Evolutionary conservation across 2,113 vertebrate genomes (phyloP), one percentile per base, ranked within the genome.

Genomic region (Lota lota): DNA sequence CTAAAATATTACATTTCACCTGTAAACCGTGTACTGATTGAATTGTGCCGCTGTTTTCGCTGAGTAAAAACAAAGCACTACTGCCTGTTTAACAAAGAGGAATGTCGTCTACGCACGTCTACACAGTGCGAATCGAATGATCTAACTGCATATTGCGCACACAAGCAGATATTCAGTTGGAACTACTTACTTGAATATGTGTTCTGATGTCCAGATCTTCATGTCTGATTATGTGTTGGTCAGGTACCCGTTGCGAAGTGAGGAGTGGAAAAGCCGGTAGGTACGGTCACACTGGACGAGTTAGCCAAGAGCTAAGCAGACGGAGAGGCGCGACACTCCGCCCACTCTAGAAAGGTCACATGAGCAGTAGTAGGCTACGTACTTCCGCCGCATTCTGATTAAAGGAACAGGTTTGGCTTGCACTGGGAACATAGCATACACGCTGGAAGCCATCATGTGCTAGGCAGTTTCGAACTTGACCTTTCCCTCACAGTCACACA

Each of bases 161-260:
- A 47, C 40, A 47, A 47, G 40, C 40, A 11, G 12, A 47, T 14
- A 47, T 47, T 11, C 10, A 47, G 10, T 11, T 17, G 1, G 14
- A 8, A 22, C 3, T 18, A 79, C 92, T 92, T 33, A 93, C 92
- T 92, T 90, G 69, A 93, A 93, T 57, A 92, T 68, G 75, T 93
- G 90, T 71, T 93, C 92, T 0, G 92, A 93, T 22, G 91, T 85
- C 92, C 92, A 93, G 76, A 93, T 90, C 83, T 92, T 93, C 92
- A 93, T 93, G 67, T 69, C 66, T 57, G 36, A 47, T 0, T 63
- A 54, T 19, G 64, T 0, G 59, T 40, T 22, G 63, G 28, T 57
- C 53, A 2, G 67, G 47, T 5, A 59, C 19, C n/a, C 36, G 22
- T 33, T 1, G 1, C 40, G 15, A 28, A 6, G 20, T 50, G 28